Conservation (phyloP, 1,140 invertebrate genomes). For the Pachyrhynchus sulphureomaculatus region DNA sequence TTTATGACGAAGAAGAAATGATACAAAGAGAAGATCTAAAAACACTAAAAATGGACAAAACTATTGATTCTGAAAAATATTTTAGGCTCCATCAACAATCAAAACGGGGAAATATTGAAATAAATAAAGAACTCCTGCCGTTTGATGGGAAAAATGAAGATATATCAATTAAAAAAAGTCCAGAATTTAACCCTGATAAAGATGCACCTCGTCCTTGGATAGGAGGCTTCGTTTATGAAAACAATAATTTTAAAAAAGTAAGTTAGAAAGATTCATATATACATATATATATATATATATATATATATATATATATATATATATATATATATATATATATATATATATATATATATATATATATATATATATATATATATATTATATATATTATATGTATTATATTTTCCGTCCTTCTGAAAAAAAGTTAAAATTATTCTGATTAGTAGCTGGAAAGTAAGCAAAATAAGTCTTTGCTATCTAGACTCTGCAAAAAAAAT, state of each 20-base stretch:
- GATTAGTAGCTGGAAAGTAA: too few species aligned
- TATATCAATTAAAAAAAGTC: constrained; percentile 3
- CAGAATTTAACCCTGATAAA: constrained; percentile 35
- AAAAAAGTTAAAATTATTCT: too few species aligned
- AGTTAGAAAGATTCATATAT: background rate
- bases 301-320: too few species aligned
- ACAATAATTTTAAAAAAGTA: constrained; percentile 30
- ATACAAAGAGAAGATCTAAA: constrained; percentile 35
- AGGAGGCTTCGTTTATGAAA: constrained; percentile 37
- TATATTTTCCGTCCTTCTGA: too few species aligned
- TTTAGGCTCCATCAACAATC: constrained; percentile 36
- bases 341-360: too few species aligned
- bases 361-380: too few species aligned
- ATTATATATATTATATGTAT: too few species aligned
- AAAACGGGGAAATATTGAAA: constrained; percentile 16
- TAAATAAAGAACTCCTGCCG: constrained; percentile 1
- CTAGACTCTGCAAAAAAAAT: too few species aligned
- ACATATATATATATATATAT: background rate
- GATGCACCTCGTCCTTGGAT: constrained; percentile 36
- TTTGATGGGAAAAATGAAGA: background rate
- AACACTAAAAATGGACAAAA: constrained; percentile 15
- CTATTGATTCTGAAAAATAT: constrained; percentile 32
- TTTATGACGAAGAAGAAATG: constrained; percentile 48
- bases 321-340: too few species aligned
- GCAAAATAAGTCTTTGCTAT: too few species aligned